These are phyloP conservation scores for Oreochromis aureus DNA, from an alignment of 2,113 vertebrate species.

Conservation along the genomic window DNA sequence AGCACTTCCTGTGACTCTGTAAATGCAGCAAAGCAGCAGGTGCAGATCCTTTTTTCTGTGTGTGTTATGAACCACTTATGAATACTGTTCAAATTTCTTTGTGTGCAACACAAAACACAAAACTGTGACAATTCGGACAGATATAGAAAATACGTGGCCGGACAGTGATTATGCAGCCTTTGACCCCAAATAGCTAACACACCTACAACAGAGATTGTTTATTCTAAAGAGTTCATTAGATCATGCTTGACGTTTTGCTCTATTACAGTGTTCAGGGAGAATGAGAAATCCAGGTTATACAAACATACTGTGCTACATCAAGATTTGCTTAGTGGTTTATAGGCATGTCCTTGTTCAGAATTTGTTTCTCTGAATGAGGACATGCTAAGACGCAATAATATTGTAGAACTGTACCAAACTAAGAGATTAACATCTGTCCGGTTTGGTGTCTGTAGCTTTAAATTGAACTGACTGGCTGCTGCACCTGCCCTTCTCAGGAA, in stretches of 20 bases:
- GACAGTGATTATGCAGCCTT: neutral
- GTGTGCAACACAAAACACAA: neutral
- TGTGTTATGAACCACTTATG: neutral
- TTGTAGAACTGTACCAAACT: too few species aligned
- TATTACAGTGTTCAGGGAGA: neutral
- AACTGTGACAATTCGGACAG: neutral
- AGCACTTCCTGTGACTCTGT: conserved; percentile 4
- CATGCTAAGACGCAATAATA: neutral
- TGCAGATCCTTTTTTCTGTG: conserved; percentile 1
- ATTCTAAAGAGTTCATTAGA: neutral
- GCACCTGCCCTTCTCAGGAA: neutral
- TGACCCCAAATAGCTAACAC: conserved; percentile 7
- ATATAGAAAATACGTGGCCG: neutral
- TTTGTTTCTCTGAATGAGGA: neutral
- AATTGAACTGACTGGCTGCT: neutral
- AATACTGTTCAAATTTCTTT: neutral
- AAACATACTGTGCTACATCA: neutral
- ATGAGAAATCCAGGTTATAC: neutral
- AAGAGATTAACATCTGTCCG: neutral
- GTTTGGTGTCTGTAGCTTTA: neutral
- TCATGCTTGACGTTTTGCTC: neutral
- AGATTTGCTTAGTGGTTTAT: neutral
- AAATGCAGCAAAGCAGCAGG: conserved; percentile 27
- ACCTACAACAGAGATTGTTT: neutral
- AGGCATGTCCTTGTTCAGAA: neutral